Evolutionary conservation across 2,113 vertebrate genomes (phyloP).

Genomic region (Oncorhynchus masou): DNA sequence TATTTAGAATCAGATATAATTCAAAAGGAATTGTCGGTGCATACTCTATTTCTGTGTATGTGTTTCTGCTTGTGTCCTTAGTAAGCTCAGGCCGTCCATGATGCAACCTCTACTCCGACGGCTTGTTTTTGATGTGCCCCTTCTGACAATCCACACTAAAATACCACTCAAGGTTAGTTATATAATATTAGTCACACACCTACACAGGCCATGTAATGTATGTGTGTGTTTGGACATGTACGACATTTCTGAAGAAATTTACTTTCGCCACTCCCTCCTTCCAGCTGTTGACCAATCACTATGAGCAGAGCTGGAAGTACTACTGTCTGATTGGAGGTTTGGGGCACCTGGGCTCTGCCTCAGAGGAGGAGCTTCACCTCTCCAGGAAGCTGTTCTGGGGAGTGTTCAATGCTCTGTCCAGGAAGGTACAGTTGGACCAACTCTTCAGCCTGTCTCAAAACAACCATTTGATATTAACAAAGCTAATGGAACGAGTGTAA

Average conservation of each 20-base stretch:
- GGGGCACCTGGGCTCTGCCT: slow-evolving; percentile 77
- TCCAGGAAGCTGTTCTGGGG: slow-evolving; percentile 93
- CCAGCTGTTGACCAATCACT: slow-evolving; percentile 91
- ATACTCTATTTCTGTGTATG: not conserved
- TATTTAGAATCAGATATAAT: too few relatives aligned
- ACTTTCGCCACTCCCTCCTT: not conserved
- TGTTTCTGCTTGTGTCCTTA: slow-evolving; percentile 49
- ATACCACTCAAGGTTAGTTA: slow-evolving; percentile 83
- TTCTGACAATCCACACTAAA: slow-evolving; percentile 83
- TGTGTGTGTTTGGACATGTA: not conserved
- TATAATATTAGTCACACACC: too few relatives aligned
- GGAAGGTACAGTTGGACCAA: slow-evolving; percentile 75
- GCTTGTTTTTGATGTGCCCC: slow-evolving; percentile 87
- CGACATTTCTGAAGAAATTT: not conserved
- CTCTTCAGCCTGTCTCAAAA: not conserved
- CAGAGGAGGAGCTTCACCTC: slow-evolving; percentile 89
- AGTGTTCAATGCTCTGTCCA: slow-evolving; percentile 86
- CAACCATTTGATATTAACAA: not conserved
- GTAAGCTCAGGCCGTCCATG: slow-evolving; percentile 86
- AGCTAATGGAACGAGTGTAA: slow-evolving; percentile 6
- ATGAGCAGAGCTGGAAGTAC: slow-evolving; percentile 78
- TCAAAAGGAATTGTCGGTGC: too few relatives aligned
- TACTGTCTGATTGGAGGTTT: slow-evolving; percentile 57
- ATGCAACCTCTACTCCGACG: slow-evolving; percentile 88
- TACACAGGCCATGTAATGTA: not conserved